phyloP scores from a whole-genome alignment of 2,888 invertebrate species.

The Scaptomyza tumidula region DNA sequence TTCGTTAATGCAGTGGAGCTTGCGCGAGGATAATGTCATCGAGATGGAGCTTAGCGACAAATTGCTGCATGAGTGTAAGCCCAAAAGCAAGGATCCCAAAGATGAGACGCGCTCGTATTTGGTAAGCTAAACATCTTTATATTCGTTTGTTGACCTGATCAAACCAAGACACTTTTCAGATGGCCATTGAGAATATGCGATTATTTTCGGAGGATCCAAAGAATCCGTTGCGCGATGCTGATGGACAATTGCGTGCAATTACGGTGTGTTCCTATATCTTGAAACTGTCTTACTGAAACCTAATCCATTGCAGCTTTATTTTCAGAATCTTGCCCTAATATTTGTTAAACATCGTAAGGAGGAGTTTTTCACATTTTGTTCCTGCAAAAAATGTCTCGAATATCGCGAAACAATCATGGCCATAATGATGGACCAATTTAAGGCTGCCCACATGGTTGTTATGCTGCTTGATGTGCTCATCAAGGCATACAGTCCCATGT shows the following conservation, averaged over 20 bases:
- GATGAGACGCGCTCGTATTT: constrained; percentile 73
- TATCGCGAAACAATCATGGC: constrained; percentile 83
- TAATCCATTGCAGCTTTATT: constrained; percentile 73
- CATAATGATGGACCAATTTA: constrained; percentile 83
- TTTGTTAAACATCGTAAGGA: constrained; percentile 81
- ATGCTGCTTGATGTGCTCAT: constrained; percentile 82
- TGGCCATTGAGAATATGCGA: constrained; percentile 73
- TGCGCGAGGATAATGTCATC: constrained; percentile 80
- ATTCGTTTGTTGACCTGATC: no score
- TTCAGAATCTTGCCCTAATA: constrained; percentile 81
- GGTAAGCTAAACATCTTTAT: constrained; percentile 46
- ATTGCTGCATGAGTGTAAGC: constrained; percentile 71
- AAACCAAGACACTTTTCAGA: constrained; percentile 34
- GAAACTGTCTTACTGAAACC: constrained; percentile 46
- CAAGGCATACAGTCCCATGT: constrained; percentile 83
- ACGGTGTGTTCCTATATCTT: constrained; percentile 60
- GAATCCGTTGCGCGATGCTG: constrained; percentile 68
- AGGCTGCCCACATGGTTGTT: constrained; percentile 83
- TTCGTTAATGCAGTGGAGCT: constrained; percentile 81
- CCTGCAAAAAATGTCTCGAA: constrained; percentile 83
- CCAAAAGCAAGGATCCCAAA: constrained; percentile 67
- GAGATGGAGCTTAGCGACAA: constrained; percentile 80
- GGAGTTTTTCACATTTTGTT: constrained; percentile 83
- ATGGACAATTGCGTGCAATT: constrained; percentile 77
- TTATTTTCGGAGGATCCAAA: constrained; percentile 72